Base-by-base conservation (phyloP, 1,140 invertebrate genomes). In the Nomia melanderi region DNA sequence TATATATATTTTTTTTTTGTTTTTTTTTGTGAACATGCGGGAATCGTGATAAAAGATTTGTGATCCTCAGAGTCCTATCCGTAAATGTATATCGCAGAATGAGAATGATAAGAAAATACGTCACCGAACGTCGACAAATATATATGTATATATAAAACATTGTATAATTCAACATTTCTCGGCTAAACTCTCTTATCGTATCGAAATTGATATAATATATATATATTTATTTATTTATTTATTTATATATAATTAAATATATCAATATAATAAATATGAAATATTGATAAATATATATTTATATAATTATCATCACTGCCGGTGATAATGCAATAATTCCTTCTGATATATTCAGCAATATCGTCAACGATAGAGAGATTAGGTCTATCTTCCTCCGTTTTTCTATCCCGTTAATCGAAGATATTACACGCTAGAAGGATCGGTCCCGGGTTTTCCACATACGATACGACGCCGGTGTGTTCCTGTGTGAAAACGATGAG, bases 261-360 rank as follows among this genome's bases (percentile, higher is more conserved):
- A 86, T 85, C 81, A 62, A 74, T 86, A 85, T 85, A 85, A 86
- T 86, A 86, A 86, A 86, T 86, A 86, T 84, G 84, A 79, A 84
- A 86, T 86, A 82, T 86, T 54, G 62, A 65, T 83, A 73, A 72
- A 83, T 82, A 83, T 75, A 63, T 81, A 78, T 77, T 60, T 67
- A 78, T 67, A 50, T 67, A 64, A 71, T 82, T 75, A 79, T 64
- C 39, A 71, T 78, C 70, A 72, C 79, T 60, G 5, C 59, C 33
- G n/a, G 23, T 56, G n/a, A 77, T 47, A 62, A 65, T 65, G 59
- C 56, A 63, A 57, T 73, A 74, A 74, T 66, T 56, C 71, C 29
- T 50, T 83, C 60, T 71, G 72, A 79, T 79, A 84, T 83, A 82
- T 74, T 70, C 79, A 83, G 77, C 63, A 72, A 79, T 83, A 75